These are phyloP conservation scores for Gopherus evgoodei DNA, from an alignment of 2,113 vertebrate species.

Conservation along the genomic window DNA sequence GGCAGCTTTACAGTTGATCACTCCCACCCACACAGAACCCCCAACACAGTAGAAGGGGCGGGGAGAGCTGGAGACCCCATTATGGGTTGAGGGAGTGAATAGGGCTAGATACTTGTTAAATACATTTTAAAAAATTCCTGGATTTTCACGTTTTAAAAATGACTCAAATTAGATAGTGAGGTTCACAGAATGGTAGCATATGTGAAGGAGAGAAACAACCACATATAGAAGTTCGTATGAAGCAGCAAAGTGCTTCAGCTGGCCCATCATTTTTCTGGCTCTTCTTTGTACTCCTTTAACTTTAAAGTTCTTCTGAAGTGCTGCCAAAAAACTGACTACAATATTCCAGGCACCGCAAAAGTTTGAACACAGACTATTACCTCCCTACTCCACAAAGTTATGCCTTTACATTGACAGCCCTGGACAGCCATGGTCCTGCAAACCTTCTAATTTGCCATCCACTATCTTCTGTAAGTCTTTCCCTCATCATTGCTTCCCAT, in stretches of 20 bases:
- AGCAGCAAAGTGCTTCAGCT: not conserved
- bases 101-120: not conserved
- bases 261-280: not conserved
- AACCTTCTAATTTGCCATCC: not conserved
- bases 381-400: not conserved
- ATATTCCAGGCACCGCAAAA: not conserved
- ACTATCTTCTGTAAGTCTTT: not conserved
- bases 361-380: not conserved
- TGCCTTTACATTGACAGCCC: not conserved
- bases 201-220: not conserved
- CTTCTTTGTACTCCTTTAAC: not conserved
- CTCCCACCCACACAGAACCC: not conserved
- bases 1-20: not conserved
- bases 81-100: not conserved
- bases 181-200: not conserved
- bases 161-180: not conserved
- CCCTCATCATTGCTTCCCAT: not conserved
- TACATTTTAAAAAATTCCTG: not conserved
- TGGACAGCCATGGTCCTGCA: not conserved
- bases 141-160: not conserved
- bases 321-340: rapidly evolving
- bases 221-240: not conserved
- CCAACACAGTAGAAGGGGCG: not conserved
- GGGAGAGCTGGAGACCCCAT: not conserved
- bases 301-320: not conserved